Percentiles rank a stretch among this genome's conserved stretches.
These are phyloP conservation scores for Euleptes europaea DNA, from an alignment of 2,113 vertebrate genomes.

Conservation along the genomic window DNA sequence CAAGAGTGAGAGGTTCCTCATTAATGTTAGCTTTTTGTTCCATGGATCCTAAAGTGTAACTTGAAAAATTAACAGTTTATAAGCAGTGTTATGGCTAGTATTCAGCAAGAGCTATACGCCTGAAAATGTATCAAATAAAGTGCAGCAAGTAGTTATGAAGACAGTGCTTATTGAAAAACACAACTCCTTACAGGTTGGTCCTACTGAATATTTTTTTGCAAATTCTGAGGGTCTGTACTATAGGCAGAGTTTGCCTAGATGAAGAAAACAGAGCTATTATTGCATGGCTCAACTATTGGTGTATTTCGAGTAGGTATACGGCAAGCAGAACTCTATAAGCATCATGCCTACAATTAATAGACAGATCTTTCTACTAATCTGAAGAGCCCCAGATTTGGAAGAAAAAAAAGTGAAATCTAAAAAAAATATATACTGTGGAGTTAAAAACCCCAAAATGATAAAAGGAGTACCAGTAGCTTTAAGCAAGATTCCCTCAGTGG, in stretches of 20 bases:
- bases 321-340: not conserved
- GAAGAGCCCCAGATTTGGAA: no score
- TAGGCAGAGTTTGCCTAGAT: not conserved
- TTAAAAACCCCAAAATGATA: no score
- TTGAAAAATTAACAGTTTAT: conserved; percentile 20
- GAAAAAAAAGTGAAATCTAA: no score
- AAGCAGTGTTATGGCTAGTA: conserved; percentile 12
- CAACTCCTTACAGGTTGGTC: not conserved
- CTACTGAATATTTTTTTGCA: not conserved
- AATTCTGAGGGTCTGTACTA: not conserved
- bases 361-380: no score
- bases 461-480: no score
- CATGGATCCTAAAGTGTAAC: conserved; percentile 75
- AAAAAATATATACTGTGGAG: no score
- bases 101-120: not conserved
- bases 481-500: no score
- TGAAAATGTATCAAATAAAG: not conserved
- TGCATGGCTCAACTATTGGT: not conserved
- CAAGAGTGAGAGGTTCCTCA: conserved; percentile 72
- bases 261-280: not conserved
- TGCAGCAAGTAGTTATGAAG: not conserved
- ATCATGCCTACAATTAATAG: not conserved
- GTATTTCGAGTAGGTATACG: not conserved
- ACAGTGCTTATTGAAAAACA: not conserved
- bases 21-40: conserved; percentile 61